A percentile compares a stretch with the other conserved stretches of the same genome.
Evolutionary conservation across 2,797 vertebrate genomes (phyloP).

Genomic region (Percopsis omiscomaycus): DNA sequence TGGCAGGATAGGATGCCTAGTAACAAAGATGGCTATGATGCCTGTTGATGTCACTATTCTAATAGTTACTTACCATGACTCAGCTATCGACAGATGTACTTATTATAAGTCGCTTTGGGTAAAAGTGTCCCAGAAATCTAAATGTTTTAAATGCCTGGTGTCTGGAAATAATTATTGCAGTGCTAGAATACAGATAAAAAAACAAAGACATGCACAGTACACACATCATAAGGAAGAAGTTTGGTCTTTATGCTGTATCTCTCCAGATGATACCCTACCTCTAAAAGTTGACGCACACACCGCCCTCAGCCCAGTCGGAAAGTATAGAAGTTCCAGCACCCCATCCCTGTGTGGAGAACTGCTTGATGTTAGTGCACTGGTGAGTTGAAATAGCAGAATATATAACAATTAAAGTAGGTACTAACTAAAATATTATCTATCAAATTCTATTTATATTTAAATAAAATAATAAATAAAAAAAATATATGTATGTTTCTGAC

Average conservation of each 20-base stretch:
- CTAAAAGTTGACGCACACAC: slow-evolving; percentile 30
- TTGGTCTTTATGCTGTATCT: neutral
- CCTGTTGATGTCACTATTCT: too few species aligned
- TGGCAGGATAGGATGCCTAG: too few species aligned
- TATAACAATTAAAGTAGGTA: neutral
- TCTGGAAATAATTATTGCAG: too few species aligned
- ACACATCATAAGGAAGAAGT: neutral
- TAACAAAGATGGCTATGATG: too few species aligned
- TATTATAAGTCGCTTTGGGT: neutral
- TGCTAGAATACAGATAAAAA: too few species aligned
- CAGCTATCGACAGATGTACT: neutral
- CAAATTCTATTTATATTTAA: neutral
- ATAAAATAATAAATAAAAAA: neutral
- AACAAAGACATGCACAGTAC: too few species aligned
- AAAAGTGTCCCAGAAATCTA: too few species aligned
- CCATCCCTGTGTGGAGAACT: slow-evolving; percentile 54
- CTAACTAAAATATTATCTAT: neutral
- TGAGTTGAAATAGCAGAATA: slow-evolving; percentile 18
- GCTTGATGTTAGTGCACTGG: slow-evolving; percentile 53
- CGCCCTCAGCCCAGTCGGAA: slow-evolving; percentile 30
- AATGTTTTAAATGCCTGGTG: too few species aligned
- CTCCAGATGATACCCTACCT: slow-evolving; percentile 24
- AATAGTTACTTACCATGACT: too few species aligned
- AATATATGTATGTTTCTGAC: too few species aligned
- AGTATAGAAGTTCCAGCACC: slow-evolving; percentile 26